These are phyloP conservation scores for Erebia aethiops DNA, from an alignment of 2,888 invertebrate genomes.

Conservation along the genomic window DNA sequence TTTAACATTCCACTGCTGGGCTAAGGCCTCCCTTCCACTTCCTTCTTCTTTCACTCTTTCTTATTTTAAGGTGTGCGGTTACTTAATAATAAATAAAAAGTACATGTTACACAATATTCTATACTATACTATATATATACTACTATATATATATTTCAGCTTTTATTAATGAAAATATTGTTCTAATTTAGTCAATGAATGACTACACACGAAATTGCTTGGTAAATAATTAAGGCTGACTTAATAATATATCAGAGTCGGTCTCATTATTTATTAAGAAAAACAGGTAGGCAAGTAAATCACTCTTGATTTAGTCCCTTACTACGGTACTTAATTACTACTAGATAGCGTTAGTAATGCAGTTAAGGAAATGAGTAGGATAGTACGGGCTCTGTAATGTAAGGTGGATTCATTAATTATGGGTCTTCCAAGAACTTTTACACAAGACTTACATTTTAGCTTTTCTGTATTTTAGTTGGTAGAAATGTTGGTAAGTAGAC, in stretches of 20 bases:
- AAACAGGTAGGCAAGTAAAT: conserved; percentile 9
- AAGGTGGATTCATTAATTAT: conserved; percentile 4
- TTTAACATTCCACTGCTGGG: too few relatives aligned
- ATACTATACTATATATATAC: too few relatives aligned
- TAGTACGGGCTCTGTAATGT: conserved; percentile 14
- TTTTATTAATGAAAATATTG: too few relatives aligned
- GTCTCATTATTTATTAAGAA: conserved; percentile 17
- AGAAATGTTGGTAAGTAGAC: background rate
- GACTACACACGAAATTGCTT: background rate
- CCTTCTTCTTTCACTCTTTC: too few relatives aligned
- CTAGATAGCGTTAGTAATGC: conserved; percentile 22
- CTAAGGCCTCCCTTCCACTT: too few relatives aligned
- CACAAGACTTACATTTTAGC: background rate
- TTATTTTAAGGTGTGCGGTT: too few relatives aligned
- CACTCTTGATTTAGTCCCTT: conserved; percentile 23
- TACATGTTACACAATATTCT: too few relatives aligned
- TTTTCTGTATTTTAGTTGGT: background rate
- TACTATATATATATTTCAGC: too few relatives aligned
- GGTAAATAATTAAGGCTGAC: conserved; percentile 13
- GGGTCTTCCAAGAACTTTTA: background rate
- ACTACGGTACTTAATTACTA: conserved; percentile 20
- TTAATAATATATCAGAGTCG: conserved; percentile 5
- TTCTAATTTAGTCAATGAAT: background rate
- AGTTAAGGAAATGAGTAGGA: conserved; percentile 21
- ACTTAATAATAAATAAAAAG: too few relatives aligned